Conservation (phyloP, 2,797 vertebrate genomes). For the Anguilla obscura region DNA sequence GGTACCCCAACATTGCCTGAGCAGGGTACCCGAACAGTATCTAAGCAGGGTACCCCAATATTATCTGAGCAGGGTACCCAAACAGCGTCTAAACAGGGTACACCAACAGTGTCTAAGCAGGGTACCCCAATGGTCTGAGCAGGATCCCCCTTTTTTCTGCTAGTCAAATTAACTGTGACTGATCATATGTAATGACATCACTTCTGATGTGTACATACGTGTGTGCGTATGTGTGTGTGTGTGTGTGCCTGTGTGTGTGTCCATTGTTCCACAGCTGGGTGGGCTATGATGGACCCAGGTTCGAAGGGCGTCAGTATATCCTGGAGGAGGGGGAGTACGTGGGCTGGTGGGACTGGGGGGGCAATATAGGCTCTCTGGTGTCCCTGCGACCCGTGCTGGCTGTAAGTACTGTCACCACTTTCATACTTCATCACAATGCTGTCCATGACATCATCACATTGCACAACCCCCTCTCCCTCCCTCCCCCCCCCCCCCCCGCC, state of each 20-base stretch:
- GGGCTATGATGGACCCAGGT: conserved; percentile 83
- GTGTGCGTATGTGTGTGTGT: background rate
- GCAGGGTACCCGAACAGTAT: too few species aligned
- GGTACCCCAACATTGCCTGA: too few species aligned
- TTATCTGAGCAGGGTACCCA: too few species aligned
- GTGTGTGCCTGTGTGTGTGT: background rate
- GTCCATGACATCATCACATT: too few species aligned
- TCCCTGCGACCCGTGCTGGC: conserved; percentile 83
- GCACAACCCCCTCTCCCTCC: too few species aligned
- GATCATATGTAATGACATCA: background rate
- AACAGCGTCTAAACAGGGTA: too few species aligned
- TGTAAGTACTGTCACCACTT: conserved; percentile 69
- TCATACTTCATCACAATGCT: background rate
- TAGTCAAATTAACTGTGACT: background rate
- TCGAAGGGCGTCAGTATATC: conserved; percentile 90
- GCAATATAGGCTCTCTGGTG: conserved; percentile 70
- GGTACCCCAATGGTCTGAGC: too few species aligned
- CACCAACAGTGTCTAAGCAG: too few species aligned
- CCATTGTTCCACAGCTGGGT: conserved; percentile 79
- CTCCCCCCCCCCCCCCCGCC: background rate
- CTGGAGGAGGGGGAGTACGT: conserved; percentile 91
- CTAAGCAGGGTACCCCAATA: too few species aligned
- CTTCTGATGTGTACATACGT: too few species aligned
- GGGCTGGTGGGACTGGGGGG: conserved; percentile 87
- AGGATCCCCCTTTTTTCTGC: background rate